Conservation (phyloP, 1,140 invertebrate genomes). For the Apis mellifera region DNA sequence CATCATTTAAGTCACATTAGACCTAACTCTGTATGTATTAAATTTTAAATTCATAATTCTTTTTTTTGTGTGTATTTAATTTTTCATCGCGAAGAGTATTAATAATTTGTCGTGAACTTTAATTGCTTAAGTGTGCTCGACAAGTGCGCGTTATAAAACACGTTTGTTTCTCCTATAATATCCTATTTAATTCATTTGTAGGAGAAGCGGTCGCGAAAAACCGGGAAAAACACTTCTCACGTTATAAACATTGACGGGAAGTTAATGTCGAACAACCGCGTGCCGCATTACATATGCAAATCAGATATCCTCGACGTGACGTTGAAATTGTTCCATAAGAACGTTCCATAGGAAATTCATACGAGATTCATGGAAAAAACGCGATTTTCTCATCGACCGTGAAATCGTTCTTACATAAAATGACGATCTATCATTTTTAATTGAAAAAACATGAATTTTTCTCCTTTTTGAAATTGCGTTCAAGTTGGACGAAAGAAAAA, state of each 20-base stretch:
- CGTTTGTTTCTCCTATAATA: not conserved
- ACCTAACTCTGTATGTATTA: too few relatives aligned
- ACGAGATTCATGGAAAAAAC: not conserved
- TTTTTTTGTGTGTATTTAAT: too few relatives aligned
- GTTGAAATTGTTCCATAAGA: not conserved
- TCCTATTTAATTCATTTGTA: not conserved
- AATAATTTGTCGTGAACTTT: too few relatives aligned
- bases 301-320: not conserved
- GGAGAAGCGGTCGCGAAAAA: not conserved
- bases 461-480: too few relatives aligned
- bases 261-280: not conserved
- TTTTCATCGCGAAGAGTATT: too few relatives aligned
- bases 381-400: not conserved
- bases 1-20: too few relatives aligned
- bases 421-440: too few relatives aligned
- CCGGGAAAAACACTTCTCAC: conserved; percentile 7
- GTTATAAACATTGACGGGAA: not conserved
- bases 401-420: not conserved
- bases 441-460: too few relatives aligned
- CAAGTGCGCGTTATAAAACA: not conserved
- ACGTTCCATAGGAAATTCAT: not conserved
- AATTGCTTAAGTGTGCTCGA: too few relatives aligned
- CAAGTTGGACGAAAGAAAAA: not conserved
- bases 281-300: conserved; percentile 25
- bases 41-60: too few relatives aligned